Conservation (phyloP, 2,797 vertebrate species). For the Otolemur crassicaudatus region DNA sequence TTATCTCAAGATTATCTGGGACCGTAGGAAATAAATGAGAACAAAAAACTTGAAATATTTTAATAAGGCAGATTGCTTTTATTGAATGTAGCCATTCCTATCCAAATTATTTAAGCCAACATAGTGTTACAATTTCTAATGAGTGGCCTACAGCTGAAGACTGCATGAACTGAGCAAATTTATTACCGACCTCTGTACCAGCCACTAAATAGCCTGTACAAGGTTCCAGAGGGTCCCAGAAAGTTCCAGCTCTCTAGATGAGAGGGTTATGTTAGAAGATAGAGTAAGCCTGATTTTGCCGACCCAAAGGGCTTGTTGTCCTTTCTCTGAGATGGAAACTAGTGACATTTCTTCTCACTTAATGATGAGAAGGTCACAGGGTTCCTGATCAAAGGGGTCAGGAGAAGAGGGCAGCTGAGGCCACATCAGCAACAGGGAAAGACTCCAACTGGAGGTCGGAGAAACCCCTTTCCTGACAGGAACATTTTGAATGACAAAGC, state of each 20-base stretch:
- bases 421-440: neutral
- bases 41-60: neutral
- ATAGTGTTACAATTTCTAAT: neutral
- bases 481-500: too few species aligned
- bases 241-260: neutral
- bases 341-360: neutral
- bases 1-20: neutral
- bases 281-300: neutral
- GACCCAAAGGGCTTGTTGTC: neutral
- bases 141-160: neutral
- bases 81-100: neutral
- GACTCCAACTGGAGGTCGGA: too few species aligned
- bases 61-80: neutral
- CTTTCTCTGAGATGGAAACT: neutral
- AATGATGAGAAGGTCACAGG: too few species aligned
- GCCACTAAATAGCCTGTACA: neutral
- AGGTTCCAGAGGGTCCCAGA: neutral
- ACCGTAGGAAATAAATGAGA: neutral
- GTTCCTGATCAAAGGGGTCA: too few species aligned
- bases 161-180: neutral
- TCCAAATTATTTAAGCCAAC: neutral
- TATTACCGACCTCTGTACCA: neutral
- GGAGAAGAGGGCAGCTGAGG: too few species aligned
- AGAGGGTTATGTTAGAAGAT: neutral
- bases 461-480: neutral